These are phyloP conservation scores for Enteromius afrohamiltoni DNA, from an alignment of 2,797 vertebrate species.

Conservation along the genomic window DNA sequence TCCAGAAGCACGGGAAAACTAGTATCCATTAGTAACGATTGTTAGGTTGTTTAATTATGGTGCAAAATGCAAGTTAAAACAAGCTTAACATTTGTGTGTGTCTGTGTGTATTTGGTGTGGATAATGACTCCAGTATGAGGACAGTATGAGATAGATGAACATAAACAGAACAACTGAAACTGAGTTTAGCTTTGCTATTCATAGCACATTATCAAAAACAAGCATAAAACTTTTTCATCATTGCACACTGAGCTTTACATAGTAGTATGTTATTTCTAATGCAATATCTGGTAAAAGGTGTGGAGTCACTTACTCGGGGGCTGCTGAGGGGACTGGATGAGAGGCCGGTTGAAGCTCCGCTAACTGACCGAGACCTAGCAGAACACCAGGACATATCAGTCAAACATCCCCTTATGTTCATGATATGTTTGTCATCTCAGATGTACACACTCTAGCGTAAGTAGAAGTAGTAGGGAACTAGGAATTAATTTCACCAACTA, in stretches of 20 bases:
- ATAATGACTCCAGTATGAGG: constrained; percentile 63
- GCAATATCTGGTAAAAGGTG: neutral
- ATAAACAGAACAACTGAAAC: constrained; percentile 45
- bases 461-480: neutral
- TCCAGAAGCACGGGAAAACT: constrained; percentile 1
- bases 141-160: constrained; percentile 63
- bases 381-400: constrained; percentile 33
- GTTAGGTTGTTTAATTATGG: constrained; percentile 11
- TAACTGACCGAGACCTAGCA: constrained; percentile 89
- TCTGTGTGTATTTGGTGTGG: constrained; percentile 54
- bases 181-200: constrained; percentile 22
- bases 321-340: constrained; percentile 85
- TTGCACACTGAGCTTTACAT: neutral
- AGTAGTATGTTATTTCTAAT: neutral
- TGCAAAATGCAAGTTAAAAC: constrained; percentile 26
- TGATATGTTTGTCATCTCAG: neutral
- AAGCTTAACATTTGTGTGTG: constrained; percentile 19
- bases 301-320: constrained; percentile 83
- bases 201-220: constrained; percentile 19
- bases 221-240: neutral
- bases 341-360: constrained; percentile 89
- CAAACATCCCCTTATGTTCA: neutral
- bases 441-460: neutral
- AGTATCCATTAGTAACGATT: constrained; percentile 27
- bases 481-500: neutral